Evolutionary conservation across 2,113 vertebrate genomes (phyloP).

Genomic region (Mugil cephalus): DNA sequence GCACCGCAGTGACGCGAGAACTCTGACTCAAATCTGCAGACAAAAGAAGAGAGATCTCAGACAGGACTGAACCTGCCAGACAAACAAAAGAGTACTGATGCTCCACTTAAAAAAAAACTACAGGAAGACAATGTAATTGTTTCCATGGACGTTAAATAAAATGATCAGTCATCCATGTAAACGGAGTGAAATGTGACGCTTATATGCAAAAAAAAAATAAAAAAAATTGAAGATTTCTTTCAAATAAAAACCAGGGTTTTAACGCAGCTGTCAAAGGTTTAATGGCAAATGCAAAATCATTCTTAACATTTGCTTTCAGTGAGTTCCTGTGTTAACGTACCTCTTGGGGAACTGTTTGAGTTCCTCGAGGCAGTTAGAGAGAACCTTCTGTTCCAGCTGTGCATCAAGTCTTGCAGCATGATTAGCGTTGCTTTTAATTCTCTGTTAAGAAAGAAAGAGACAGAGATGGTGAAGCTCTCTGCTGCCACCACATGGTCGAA

Average conservation of each 20-base stretch:
- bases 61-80: not conserved
- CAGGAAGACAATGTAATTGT: too few relatives aligned
- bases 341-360: constrained; percentile 73
- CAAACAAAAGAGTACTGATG: not conserved
- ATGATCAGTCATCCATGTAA: too few relatives aligned
- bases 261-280: too few relatives aligned
- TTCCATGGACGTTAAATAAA: too few relatives aligned
- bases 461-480: constrained; percentile 16
- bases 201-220: too few relatives aligned
- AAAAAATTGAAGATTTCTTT: too few relatives aligned
- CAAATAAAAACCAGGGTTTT: too few relatives aligned
- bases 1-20: constrained; percentile 55
- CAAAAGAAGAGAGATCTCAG: accelerated
- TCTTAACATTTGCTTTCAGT: too few relatives aligned
- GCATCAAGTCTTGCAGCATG: constrained; percentile 54
- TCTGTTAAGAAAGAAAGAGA: constrained; percentile 50
- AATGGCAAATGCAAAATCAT: not conserved
- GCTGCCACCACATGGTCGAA: constrained; percentile 41
- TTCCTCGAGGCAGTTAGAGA: constrained; percentile 65
- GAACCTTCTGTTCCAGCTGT: constrained; percentile 69
- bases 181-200: too few relatives aligned
- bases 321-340: constrained; percentile 35
- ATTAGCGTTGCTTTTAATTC: constrained; percentile 32
- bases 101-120: too few relatives aligned
- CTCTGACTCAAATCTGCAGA: constrained; percentile 73